Percentiles rank a stretch among this genome's conserved stretches.
These are phyloP conservation scores for Drosophila prosaltans DNA, from an alignment of 1,140 invertebrate genomes.

Conservation along the genomic window DNA sequence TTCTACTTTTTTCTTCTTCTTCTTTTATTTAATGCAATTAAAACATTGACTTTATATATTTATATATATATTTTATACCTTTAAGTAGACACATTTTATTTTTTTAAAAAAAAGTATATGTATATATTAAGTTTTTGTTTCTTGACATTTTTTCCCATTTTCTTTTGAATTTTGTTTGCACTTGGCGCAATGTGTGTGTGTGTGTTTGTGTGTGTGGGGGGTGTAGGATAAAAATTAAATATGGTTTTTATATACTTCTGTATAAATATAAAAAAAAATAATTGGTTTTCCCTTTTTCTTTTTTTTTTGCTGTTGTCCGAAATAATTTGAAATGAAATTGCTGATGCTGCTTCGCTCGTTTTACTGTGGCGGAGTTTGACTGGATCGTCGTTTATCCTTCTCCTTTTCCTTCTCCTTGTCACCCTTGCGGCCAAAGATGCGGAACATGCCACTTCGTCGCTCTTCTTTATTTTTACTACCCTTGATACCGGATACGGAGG, in stretches of 20 bases:
- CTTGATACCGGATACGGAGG: constrained; percentile 79
- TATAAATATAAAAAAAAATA: constrained; percentile 73
- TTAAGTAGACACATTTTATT: constrained; percentile 56
- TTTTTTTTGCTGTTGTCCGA: constrained; percentile 21
- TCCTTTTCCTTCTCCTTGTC: constrained; percentile 81
- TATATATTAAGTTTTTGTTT: constrained; percentile 17
- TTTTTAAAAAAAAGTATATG: constrained; percentile 18
- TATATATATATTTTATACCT: constrained; percentile 44
- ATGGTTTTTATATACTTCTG: constrained; percentile 56
- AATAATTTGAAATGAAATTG: constrained; percentile 31
- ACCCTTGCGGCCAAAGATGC: constrained; percentile 81
- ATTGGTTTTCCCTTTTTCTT: constrained; percentile 25
- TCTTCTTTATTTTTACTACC: constrained; percentile 81
- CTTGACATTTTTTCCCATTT: constrained; percentile 21
- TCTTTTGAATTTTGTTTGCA: constrained; percentile 41
- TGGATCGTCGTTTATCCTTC: constrained; percentile 76
- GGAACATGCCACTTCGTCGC: constrained; percentile 81
- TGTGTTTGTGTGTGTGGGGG: constrained; percentile 16
- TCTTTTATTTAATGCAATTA: constrained; percentile 68
- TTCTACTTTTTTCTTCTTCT: background rate
- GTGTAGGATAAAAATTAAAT: constrained; percentile 58
- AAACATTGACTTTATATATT: constrained; percentile 79
- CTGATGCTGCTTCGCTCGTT: constrained; percentile 15
- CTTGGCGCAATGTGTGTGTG: constrained; percentile 28
- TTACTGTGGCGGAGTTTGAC: constrained; percentile 77